Base-by-base conservation (phyloP, 1,140 invertebrate species). In the Leptinotarsa lineolata region DNA sequence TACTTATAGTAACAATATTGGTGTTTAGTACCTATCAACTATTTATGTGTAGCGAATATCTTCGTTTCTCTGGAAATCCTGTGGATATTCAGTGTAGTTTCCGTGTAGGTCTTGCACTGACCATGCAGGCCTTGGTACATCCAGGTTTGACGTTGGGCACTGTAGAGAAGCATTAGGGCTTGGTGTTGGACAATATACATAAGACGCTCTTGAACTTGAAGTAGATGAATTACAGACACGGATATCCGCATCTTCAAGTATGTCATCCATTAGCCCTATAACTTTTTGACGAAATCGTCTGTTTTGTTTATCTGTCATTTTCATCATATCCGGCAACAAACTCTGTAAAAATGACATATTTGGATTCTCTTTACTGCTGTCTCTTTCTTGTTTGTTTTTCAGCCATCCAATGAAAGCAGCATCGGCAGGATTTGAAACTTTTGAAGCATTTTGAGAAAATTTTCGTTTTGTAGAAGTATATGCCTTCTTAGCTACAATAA, bases 281-380 rank as follows among this genome's bases (percentile, higher is more conserved):
- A 73, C 66, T 68, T 68, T 73, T 21, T 61, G 65, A 12, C 66
- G 30, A 73, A 73, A 73, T 45, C 54, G 54, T 20, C 54, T n/a
- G 18, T 66, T 72, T 58, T 72, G 54, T 22, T 45, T 73, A 18
- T 73, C 72, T 24, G 65, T 68, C 66, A 73, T 68, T 61, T 73
- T 68, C 58, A 39, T 45, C 21, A 73, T 61, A 20, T 73, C 65
- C 11, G 72, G 66, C 20, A 73, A 61, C 16, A 73, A 46, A 45
- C 65, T 61, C 12, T 44, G 65, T 15, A 68, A 61, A 68, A 73
- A 73, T 15, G 46, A 68, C 65, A 68, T 61, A 61, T 73, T 73
- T 13, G 72, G 46, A 30, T 68, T 45, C 2, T 72, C 72, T 15
- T 63, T 66, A 18, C 16, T 39, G 8, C 45, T 61, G 6, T 68